phyloP scores from a whole-genome alignment of 2,113 vertebrate genomes.

The Cisticola juncidis region DNA sequence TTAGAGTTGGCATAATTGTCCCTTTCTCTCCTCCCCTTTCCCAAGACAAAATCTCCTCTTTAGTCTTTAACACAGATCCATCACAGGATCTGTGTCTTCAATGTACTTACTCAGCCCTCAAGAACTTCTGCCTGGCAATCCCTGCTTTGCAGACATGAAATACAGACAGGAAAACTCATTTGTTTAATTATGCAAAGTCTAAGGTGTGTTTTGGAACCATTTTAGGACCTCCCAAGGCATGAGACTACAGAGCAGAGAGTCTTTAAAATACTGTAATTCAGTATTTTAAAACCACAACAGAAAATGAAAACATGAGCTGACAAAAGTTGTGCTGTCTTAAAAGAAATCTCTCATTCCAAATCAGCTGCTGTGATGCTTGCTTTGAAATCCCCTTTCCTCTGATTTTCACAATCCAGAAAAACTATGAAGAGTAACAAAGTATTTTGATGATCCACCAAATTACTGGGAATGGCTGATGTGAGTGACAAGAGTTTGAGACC shows the following conservation, averaged over 20 bases:
- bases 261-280: neutral
- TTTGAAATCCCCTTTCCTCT: neutral
- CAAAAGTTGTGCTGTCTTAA: neutral
- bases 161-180: neutral
- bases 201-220: neutral
- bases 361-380: neutral
- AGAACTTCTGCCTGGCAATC: neutral
- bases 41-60: slow-evolving; percentile 37
- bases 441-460: neutral
- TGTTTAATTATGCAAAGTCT: neutral
- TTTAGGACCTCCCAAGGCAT: neutral
- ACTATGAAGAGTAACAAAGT: neutral
- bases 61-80: neutral
- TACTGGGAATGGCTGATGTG: neutral
- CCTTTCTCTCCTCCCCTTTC: slow-evolving; percentile 28
- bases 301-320: neutral
- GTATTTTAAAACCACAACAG: neutral
- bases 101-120: neutral
- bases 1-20: slow-evolving; percentile 55
- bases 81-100: neutral
- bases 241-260: neutral
- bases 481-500: neutral
- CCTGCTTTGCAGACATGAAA: neutral
- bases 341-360: neutral
- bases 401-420: neutral